A percentile compares a stretch with the other conserved stretches of the same genome.
Evolutionary conservation across 64 coral and sea anemone genomes (phyloP).

Genomic region (Dendrophyllia cribrosa): DNA sequence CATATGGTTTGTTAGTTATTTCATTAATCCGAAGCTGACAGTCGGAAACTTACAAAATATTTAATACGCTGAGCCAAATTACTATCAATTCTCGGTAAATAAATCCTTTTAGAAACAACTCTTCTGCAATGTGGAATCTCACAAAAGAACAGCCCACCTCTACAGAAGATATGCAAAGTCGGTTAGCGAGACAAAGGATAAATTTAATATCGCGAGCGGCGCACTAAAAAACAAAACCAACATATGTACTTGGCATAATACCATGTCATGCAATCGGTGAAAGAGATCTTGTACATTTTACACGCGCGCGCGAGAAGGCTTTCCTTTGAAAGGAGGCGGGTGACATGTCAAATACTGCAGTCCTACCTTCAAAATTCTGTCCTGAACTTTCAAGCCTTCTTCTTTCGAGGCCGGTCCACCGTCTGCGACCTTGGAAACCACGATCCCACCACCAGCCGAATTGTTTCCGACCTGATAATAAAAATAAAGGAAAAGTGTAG

Average conservation of each 20-base stretch:
- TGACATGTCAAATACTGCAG: background rate
- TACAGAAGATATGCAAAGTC: constrained; percentile 9
- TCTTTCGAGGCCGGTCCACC: constrained; percentile 91
- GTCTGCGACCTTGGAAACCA: constrained; percentile 95
- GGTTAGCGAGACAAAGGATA: constrained; percentile 24
- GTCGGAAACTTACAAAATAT: constrained; percentile 71
- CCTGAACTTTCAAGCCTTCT: constrained; percentile 81
- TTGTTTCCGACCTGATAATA: constrained; percentile 91
- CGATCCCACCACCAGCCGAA: constrained; percentile 86
- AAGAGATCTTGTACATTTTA: constrained; percentile 14
- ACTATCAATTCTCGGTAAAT: constrained; percentile 82
- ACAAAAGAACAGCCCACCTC: constrained; percentile 38
- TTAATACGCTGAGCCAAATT: constrained; percentile 78
- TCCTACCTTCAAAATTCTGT: constrained; percentile 91
- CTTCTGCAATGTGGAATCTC: background rate
- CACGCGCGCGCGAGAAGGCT: constrained; percentile 3
- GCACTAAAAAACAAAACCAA: background rate
- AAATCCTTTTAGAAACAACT: constrained; percentile 38
- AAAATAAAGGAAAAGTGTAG: constrained; percentile 53
- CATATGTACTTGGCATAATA: background rate
- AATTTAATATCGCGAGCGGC: constrained; percentile 30
- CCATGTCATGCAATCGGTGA: background rate
- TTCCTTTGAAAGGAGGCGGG: background rate
- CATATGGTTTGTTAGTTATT: constrained; percentile 92
- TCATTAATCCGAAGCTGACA: constrained; percentile 94